Conservation (phyloP, 2,113 vertebrate species). For the Ptychochromis oligacanthus region DNA sequence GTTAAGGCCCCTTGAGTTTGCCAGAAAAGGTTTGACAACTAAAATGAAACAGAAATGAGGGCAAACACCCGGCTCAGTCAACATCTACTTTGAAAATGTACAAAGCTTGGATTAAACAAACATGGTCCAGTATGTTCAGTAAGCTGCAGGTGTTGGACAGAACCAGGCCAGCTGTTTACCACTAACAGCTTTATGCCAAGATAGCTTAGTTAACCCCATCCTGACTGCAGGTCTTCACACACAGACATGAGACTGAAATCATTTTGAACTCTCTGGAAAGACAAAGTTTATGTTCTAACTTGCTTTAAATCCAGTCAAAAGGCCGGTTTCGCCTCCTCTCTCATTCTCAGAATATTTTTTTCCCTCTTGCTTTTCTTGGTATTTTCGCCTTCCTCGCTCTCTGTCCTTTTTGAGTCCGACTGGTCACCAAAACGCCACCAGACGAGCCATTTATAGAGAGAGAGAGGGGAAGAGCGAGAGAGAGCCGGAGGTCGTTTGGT, state of each 20-base stretch:
- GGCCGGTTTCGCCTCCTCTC: background rate
- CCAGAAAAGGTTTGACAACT: too few species aligned
- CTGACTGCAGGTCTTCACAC: background rate
- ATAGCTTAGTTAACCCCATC: background rate
- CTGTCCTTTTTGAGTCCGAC: conserved; percentile 58
- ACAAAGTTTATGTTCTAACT: background rate
- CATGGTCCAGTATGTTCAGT: background rate
- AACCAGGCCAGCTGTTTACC: background rate
- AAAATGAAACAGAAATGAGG: background rate
- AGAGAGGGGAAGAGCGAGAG: background rate
- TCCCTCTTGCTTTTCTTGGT: background rate
- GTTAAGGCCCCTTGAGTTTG: too few species aligned
- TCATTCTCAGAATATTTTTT: background rate
- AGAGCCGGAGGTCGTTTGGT: conserved; percentile 30
- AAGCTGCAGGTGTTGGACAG: background rate
- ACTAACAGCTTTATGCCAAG: background rate
- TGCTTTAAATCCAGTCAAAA: background rate
- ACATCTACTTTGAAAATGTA: too few species aligned
- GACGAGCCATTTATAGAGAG: conserved; percentile 64
- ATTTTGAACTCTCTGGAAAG: background rate
- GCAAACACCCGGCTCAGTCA: background rate
- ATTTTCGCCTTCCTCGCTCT: background rate
- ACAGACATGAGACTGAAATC: background rate
- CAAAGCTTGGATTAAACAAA: too few species aligned
- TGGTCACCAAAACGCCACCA: conserved; percentile 43